Evolutionary conservation across 2,797 vertebrate species (phyloP), one percentile per base, ranked within the genome.

Genomic region (Cyclura pinguis): DNA sequence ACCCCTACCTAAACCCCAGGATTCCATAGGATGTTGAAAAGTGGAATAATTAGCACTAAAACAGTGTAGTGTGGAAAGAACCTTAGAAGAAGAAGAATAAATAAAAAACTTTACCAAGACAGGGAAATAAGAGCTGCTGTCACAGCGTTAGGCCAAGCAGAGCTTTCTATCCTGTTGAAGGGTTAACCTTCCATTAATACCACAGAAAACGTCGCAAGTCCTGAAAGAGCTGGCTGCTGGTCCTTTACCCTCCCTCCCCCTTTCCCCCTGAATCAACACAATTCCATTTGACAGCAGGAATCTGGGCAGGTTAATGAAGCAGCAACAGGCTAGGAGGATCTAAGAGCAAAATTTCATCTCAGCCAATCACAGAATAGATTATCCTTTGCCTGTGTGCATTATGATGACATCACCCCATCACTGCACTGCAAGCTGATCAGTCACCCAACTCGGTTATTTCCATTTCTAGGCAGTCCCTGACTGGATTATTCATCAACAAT

Each of bases 401-500:
- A 69, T 24, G 90, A 87, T 94, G 90, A 91, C 91, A 94, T 94
- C 88, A 94, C 77, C 72, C 67, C 20, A 69, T 89, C 83, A 6
- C 73, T 64, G 80, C 55, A 88, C 77, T 82, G 73, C 77, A 82
- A 90, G 72, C 77, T 57, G 88, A 88, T 90, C 76, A 64, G 84
- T 91, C 84, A 86, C 47, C 42, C 74, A 81, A 57, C 38, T 57
- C 90, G 92, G 90, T 91, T 85, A 80, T 83, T 92, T 94, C 73
- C 67, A 62, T 84, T 80, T 38, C 78, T 73, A 91, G 84, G 91
- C 92, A 47, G 73, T 90, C 84, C 80, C 78, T 94, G 93, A 94
- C 94, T 93, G 94, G 95, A 96, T 96, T 96, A 95, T 95, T 96
- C 78, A 88, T 88, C 86, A 88, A 67, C 91, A 91, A 90, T 91